phyloP scores from a whole-genome alignment of 37 sponge, comb jelly and placozoan species.

The Ephydatia muelleri region DNA sequence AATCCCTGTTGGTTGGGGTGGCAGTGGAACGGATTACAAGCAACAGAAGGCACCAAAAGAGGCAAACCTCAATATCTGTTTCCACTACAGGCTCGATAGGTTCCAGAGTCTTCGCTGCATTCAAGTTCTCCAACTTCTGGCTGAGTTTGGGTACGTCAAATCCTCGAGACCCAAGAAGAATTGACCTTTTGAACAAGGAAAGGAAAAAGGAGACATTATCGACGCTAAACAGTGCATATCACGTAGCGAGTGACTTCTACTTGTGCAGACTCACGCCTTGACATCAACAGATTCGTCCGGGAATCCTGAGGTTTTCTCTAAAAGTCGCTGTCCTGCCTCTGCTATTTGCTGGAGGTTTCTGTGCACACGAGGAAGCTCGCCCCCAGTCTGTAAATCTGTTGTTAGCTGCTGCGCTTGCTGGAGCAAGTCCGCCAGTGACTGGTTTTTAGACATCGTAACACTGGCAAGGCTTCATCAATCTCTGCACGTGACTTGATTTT shows the following conservation, averaged over 20 bases:
- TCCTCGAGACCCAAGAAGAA: slow-evolving; percentile 91
- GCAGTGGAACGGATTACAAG: not conserved
- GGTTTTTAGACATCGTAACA: slow-evolving; percentile 1
- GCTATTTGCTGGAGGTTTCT: slow-evolving; percentile 95
- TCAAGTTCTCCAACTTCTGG: slow-evolving; percentile 86
- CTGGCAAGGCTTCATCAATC: not conserved
- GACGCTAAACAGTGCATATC: not conserved
- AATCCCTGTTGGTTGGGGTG: slow-evolving; percentile 59
- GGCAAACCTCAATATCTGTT: slow-evolving; percentile 72
- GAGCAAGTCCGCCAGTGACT: slow-evolving; percentile 74
- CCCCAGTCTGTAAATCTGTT: slow-evolving; percentile 67
- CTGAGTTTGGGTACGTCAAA: slow-evolving; percentile 90
- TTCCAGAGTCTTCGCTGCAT: slow-evolving; percentile 90
- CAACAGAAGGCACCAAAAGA: not conserved
- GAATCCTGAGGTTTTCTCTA: slow-evolving; percentile 74
- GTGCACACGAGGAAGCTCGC: slow-evolving; percentile 86
- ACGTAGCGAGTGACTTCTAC: not conserved
- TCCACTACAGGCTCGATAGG: slow-evolving; percentile 84
- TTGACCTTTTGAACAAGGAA: slow-evolving; percentile 51
- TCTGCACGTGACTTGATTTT: not conserved
- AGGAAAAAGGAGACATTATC: not conserved
- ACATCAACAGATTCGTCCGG: slow-evolving; percentile 75
- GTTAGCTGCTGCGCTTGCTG: slow-evolving; percentile 89
- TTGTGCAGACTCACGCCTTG: slow-evolving; percentile 77
- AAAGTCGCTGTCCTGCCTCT: slow-evolving; percentile 89